Conservation (phyloP, 1,140 invertebrate genomes). For the Stegodyphus mimosarum region DNA sequence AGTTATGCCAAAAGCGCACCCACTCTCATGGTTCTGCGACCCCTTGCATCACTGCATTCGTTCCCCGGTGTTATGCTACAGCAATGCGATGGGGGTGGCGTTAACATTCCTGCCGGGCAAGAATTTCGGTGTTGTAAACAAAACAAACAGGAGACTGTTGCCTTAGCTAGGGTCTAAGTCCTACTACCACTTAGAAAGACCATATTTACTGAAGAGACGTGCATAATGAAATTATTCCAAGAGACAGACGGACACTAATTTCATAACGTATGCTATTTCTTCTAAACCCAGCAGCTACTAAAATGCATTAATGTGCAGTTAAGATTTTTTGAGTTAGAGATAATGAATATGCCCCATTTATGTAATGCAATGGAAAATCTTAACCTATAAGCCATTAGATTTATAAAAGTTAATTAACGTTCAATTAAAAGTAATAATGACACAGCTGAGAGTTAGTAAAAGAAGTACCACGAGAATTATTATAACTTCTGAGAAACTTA, state of each 20-base stretch:
- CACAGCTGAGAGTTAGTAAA: no score
- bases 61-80: no score
- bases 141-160: constrained; percentile 12
- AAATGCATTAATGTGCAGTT: background rate
- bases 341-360: no score
- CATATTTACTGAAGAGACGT: constrained; percentile 4
- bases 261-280: background rate
- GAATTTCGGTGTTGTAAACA: constrained; percentile 15
- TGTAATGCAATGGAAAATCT: no score
- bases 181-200: constrained; percentile 4
- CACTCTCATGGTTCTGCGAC: no score
- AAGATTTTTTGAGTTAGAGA: background rate
- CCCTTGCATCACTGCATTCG: no score
- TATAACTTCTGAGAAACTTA: no score
- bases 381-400: no score
- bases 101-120: constrained; percentile 16
- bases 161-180: constrained; percentile 4
- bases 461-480: no score
- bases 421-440: no score
- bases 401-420: no score
- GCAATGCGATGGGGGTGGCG: constrained; percentile 3
- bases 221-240: constrained; percentile 20
- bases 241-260: constrained; percentile 22
- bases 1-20: constrained; percentile 25
- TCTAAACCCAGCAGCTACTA: background rate